These are phyloP conservation scores for Crotalus viridis DNA, from an alignment of 2,113 vertebrate genomes.

Conservation along the genomic window DNA sequence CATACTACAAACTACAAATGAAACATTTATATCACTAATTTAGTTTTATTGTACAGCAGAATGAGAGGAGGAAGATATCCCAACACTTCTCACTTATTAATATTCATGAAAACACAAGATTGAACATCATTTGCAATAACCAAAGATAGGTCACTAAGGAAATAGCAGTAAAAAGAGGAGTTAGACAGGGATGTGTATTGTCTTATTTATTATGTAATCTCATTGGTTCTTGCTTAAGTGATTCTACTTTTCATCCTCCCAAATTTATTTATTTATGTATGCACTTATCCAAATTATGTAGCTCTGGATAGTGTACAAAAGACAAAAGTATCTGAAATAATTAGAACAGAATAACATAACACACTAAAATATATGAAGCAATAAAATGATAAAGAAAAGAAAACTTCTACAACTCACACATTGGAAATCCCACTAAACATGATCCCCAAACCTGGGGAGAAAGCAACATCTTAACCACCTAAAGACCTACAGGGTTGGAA, in stretches of 20 bases:
- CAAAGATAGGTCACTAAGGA: background rate
- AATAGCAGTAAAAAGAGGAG: background rate
- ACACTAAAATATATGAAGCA: background rate
- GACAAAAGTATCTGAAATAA: background rate
- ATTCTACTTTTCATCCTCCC: background rate
- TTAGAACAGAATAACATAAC: background rate
- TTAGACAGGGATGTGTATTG: background rate
- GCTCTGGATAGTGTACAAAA: background rate
- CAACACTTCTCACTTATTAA: background rate
- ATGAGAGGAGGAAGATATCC: background rate
- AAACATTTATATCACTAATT: background rate
- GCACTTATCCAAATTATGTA: background rate
- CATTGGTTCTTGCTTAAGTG: background rate
- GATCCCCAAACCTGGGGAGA: background rate
- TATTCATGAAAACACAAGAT: background rate
- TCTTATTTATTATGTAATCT: background rate
- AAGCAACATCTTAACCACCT: background rate
- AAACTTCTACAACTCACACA: background rate
- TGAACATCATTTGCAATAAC: background rate
- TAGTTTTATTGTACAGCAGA: background rate
- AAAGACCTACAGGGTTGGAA: background rate
- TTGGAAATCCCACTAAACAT: background rate
- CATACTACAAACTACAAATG: background rate
- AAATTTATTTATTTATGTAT: background rate
- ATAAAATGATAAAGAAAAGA: background rate